A percentile compares a stretch with the other conserved stretches of the same genome.
Evolutionary conservation across 1,140 invertebrate species (phyloP).

Genomic region (Andrena cerasifolii): DNA sequence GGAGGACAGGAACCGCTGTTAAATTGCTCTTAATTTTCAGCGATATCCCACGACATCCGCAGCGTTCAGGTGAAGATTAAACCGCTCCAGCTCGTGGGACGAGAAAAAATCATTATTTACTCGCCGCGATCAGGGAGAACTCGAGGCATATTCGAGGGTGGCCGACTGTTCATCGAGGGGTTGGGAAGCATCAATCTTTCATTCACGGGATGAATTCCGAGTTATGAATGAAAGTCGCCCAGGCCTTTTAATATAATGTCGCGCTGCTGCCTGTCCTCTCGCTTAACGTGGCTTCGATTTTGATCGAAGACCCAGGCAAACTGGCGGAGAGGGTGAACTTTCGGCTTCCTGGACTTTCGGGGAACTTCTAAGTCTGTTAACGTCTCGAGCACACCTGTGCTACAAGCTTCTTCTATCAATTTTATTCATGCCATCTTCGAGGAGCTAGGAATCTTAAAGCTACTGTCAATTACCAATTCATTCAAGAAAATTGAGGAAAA

Average conservation of each 20-base stretch:
- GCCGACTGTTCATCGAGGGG: slow-evolving; percentile 30
- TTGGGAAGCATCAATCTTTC: slow-evolving; percentile 65
- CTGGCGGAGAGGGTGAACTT: not conserved
- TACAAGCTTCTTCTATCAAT: too few species aligned
- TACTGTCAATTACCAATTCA: too few species aligned
- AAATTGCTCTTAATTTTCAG: too few species aligned
- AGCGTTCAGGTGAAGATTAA: not conserved
- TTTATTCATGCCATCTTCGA: too few species aligned
- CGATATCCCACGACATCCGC: too few species aligned
- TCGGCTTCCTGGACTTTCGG: too few species aligned
- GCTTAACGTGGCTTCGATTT: slow-evolving; percentile 72
- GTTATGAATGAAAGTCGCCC: slow-evolving; percentile 69
- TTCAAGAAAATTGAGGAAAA: too few species aligned
- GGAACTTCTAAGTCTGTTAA: too few species aligned
- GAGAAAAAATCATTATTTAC: slow-evolving; percentile 55
- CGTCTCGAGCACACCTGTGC: not conserved
- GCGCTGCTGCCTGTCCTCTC: slow-evolving; percentile 38
- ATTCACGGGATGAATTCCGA: slow-evolving; percentile 62
- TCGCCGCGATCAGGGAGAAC: too few species aligned
- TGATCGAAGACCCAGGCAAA: slow-evolving; percentile 65
- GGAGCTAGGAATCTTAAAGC: too few species aligned
- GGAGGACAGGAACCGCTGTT: too few species aligned
- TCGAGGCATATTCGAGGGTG: slow-evolving; percentile 40
- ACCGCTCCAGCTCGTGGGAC: not conserved
- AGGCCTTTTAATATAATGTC: slow-evolving; percentile 66